phyloP scores from a whole-genome alignment of 2,888 invertebrate genomes.

The Leptarthrus brevirostris region DNA sequence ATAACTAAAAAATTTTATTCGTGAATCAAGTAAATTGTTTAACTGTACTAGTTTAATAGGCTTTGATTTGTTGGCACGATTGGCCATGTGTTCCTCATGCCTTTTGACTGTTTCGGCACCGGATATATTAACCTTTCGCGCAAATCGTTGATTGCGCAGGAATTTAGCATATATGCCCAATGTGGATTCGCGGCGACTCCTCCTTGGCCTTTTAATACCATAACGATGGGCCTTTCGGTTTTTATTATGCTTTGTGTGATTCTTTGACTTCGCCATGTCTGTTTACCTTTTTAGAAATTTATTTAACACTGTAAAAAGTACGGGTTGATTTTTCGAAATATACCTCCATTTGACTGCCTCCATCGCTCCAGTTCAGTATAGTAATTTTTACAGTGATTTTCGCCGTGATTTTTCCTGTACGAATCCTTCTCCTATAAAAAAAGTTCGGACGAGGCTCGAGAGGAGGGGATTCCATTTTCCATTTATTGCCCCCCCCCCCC shows the following conservation, averaged over 20 bases:
- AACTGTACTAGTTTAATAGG: conserved; percentile 73
- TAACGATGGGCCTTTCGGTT: conserved; percentile 97
- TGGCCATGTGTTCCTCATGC: conserved; percentile 76
- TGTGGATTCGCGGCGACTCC: conserved; percentile 90
- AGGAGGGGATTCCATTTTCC: too few relatives aligned
- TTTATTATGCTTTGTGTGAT: conserved; percentile 99
- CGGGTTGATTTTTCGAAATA: too few relatives aligned
- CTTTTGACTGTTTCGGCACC: conserved; percentile 79
- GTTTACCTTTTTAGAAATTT: conserved; percentile 38
- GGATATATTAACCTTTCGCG: conserved; percentile 92
- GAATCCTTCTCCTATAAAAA: too few relatives aligned
- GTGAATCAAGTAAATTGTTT: too few relatives aligned
- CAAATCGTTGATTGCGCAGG: conserved; percentile 93
- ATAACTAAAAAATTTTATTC: too few relatives aligned
- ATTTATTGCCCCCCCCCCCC: too few relatives aligned
- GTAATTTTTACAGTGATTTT: too few relatives aligned
- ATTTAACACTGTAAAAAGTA: too few relatives aligned
- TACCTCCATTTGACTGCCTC: too few relatives aligned
- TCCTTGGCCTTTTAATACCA: conserved; percentile 94
- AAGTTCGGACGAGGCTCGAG: too few relatives aligned
- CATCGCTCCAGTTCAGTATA: too few relatives aligned
- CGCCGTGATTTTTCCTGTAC: too few relatives aligned
- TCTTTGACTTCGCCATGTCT: conserved; percentile 99
- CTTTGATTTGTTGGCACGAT: conserved; percentile 70
- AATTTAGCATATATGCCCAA: conserved; percentile 98